Evolutionary conservation across 2,797 vertebrate genomes (phyloP), one percentile per base, ranked within the genome.

Genomic region (Ispidina lecontei): DNA sequence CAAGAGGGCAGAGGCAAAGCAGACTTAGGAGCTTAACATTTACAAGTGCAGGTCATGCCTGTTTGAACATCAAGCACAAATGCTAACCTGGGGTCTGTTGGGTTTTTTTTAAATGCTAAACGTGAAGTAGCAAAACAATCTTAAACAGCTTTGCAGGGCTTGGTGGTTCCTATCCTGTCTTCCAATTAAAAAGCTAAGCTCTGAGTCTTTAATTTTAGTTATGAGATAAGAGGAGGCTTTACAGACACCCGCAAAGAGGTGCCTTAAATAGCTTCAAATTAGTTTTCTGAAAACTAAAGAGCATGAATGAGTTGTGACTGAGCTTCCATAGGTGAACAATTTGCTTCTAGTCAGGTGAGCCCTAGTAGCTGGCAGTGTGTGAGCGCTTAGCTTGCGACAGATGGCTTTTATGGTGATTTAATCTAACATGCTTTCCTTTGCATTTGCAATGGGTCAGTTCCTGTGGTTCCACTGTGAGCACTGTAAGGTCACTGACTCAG

Each of bases 341-440:
- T 94, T 88, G 79, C 39, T 63, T 81, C 52, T 70, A 43, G 49
- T 82, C 88, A 95, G 94, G 90, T 94, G 86, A 91, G 84, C 74
- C 52, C 2, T 11, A 35, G 74, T 76, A 87, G 54, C 74, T 95
- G 93, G 52, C 86, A 86, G 2, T 43, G 62, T 69, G 80, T 46
- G 72, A 77, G 67, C 59, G 44, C 63, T 91, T 65, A 62, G 21
- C 65, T 76, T 80, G 87, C 71, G 90, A 72, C 94, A 94, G 91
- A 84, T 95, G 95, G 91, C 74, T 90, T 82, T 89, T 49, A 18
- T 73, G 77, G 90, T 89, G 86, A 46, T 89, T 89, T 73, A 67
- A 89, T 59, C 71, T 91, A 87, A 89, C 49, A 1, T 71, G 44
- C 49, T 89, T 90, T 74, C 60, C 89, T 89, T 54, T 68, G 74